Evolutionary conservation across 2,888 invertebrate genomes (phyloP), one percentile per base, ranked within the genome.

Genomic region (Euplagia quadripunctaria): DNA sequence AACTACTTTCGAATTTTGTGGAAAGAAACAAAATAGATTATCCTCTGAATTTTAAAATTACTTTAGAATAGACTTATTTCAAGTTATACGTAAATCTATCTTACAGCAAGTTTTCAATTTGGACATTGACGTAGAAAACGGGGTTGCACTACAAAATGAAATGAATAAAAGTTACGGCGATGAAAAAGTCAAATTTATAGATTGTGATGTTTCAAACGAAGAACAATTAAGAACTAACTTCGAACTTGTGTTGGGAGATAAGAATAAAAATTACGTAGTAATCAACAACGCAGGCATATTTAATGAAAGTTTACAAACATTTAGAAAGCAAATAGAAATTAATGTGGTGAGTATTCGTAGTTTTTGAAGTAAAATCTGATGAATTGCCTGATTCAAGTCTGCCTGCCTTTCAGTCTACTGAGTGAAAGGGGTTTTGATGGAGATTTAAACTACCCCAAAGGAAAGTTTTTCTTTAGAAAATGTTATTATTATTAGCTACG

Each of bases 291-390:
- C 88, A 41, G 89, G 80, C 1, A 85, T 88, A 8, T 76, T 88
- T 79, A 87, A 87, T 70, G 88, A 88, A 46, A 79, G 81, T 31
- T 70, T 71, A 41, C 17, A 72, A 7, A 72, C 69, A 0, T 88
- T 85, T 64, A 86, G 49, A 71, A 86, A 85, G 67, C 58, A 77
- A 72, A 86, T 89, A 61, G 82, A 76, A 11, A 66, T 88, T 6
- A 89, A 89, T 73, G 77, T 86, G 76, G 89, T 89, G 78, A 83
- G 87, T 84, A 55, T n/a, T n/a, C 8, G 1, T 3, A n/a, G n/a
- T n/a, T 7, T 55, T 3, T 16, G 14, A 11, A 12, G 0, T 9
- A 51, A 51, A 16, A 51, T 16, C 11, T 4, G 16, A 49, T 49
- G 1, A 51, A 16, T 4, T 51, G 51, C 14, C 4, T 14, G 51